These are phyloP conservation scores for Dinoponera quadriceps DNA, from an alignment of 1,140 invertebrate genomes.

Conservation along the genomic window DNA sequence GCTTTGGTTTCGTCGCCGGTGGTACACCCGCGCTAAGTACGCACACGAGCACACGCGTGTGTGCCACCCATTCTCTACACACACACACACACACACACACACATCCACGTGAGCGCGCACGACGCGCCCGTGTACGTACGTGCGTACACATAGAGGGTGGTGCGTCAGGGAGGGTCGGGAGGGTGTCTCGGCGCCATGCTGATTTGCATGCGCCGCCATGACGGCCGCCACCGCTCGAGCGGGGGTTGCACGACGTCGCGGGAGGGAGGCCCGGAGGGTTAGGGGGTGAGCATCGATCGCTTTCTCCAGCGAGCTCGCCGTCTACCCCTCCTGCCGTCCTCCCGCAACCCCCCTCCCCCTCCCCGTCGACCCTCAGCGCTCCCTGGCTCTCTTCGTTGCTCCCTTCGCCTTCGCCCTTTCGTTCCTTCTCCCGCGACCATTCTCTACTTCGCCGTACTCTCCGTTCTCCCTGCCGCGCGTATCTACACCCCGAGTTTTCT, in stretches of 20 bases:
- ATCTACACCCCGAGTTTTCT: conserved; percentile 63
- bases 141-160: conserved; percentile 41
- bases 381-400: conserved; percentile 54
- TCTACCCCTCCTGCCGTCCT: conserved; percentile 55
- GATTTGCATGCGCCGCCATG: conserved; percentile 86
- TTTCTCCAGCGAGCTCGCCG: conserved; percentile 73
- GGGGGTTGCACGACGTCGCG: conserved; percentile 74
- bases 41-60: conserved; percentile 13
- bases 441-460: conserved; percentile 50
- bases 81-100: conserved; percentile 7
- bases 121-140: conserved; percentile 35
- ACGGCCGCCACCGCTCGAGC: conserved; percentile 80
- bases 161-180: conserved; percentile 69
- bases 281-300: conserved; percentile 84
- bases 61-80: background rate
- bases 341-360: conserved; percentile 41
- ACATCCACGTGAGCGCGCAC: conserved; percentile 1
- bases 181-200: conserved; percentile 86
- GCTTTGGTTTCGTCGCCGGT: conserved; percentile 83
- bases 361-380: conserved; percentile 32
- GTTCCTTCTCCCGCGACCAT: conserved; percentile 50
- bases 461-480: conserved; percentile 32
- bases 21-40: conserved; percentile 54
- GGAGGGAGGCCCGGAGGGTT: conserved; percentile 75
- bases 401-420: conserved; percentile 46